Evolutionary conservation across 2,888 invertebrate genomes (phyloP).

Genomic region (Acanthococcus lagerstroemiae): DNA sequence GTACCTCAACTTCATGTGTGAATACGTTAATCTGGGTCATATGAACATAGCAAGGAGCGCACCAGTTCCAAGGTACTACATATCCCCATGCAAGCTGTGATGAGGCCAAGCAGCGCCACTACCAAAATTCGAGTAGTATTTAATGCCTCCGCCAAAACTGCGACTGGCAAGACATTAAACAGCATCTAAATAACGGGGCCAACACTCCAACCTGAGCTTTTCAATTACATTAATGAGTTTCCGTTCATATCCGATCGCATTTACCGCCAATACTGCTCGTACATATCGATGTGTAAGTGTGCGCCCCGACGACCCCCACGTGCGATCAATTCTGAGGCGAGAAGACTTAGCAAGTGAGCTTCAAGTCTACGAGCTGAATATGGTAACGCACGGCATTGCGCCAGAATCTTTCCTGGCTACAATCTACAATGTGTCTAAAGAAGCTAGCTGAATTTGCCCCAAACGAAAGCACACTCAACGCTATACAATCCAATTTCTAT

Average conservation of each 20-base stretch:
- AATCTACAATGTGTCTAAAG: background rate
- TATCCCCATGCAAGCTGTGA: slow-evolving; percentile 13
- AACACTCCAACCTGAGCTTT: slow-evolving; percentile 29
- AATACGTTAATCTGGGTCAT: background rate
- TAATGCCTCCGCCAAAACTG: background rate
- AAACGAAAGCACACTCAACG: background rate
- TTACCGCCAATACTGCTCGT: too few relatives aligned
- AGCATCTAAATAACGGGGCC: slow-evolving; percentile 25
- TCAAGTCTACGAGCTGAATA: background rate
- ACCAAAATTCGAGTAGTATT: slow-evolving; percentile 11
- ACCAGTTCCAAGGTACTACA: background rate
- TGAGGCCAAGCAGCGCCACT: background rate
- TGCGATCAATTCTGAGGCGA: background rate
- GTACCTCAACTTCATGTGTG: background rate
- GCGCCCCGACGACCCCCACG: slow-evolving; percentile 10
- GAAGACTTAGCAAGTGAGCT: background rate
- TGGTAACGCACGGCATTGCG: background rate
- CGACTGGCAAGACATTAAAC: slow-evolving; percentile 6
- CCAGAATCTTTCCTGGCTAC: background rate
- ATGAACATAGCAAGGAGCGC: background rate
- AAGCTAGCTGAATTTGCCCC: background rate
- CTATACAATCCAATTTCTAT: background rate
- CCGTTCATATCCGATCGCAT: too few relatives aligned
- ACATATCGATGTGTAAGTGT: slow-evolving; percentile 25
- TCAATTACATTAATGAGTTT: slow-evolving; percentile 22